These are phyloP conservation scores for Paragorgia papillata DNA, from an alignment of 92 coral and sea anemone species.

Conservation along the genomic window DNA sequence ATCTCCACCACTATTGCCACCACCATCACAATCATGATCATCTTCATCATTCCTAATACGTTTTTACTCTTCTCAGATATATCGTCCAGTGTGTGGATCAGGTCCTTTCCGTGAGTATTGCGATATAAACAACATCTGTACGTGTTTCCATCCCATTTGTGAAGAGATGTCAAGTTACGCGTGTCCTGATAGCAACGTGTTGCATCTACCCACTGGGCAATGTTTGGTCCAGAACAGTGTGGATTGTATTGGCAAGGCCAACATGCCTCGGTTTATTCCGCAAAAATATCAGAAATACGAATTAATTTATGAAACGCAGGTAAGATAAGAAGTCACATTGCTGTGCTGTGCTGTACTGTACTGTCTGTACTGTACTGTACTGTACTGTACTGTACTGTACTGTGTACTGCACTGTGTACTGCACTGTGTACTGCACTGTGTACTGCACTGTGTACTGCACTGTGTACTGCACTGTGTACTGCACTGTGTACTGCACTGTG, in stretches of 20 bases:
- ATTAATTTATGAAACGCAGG: conserved; percentile 1
- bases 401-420: too few species aligned
- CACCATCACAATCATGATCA: too few species aligned
- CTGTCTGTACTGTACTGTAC: too few species aligned
- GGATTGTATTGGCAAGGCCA: conserved; percentile 1
- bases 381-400: too few species aligned
- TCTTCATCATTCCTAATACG: too few species aligned
- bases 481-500: too few species aligned
- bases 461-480: too few species aligned
- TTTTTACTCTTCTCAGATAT: conserved; percentile 61
- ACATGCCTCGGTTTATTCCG: not conserved
- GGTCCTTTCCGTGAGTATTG: conserved; percentile 52
- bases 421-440: too few species aligned
- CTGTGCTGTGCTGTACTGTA: too few species aligned
- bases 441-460: too few species aligned
- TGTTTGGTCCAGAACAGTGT: conserved; percentile 2
- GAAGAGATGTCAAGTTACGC: conserved; percentile 27
- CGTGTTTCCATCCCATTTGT: conserved; percentile 46
- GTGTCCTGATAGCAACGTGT: conserved; percentile 56
- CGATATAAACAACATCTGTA: conserved; percentile 51
- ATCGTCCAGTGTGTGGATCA: conserved; percentile 83
- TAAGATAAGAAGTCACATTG: not conserved
- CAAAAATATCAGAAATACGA: conserved; percentile 18
- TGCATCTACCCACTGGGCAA: conserved; percentile 20
- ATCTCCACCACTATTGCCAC: too few species aligned